These are phyloP conservation scores for Martes martes DNA, from an alignment of 2,113 vertebrate genomes.

Conservation along the genomic window DNA sequence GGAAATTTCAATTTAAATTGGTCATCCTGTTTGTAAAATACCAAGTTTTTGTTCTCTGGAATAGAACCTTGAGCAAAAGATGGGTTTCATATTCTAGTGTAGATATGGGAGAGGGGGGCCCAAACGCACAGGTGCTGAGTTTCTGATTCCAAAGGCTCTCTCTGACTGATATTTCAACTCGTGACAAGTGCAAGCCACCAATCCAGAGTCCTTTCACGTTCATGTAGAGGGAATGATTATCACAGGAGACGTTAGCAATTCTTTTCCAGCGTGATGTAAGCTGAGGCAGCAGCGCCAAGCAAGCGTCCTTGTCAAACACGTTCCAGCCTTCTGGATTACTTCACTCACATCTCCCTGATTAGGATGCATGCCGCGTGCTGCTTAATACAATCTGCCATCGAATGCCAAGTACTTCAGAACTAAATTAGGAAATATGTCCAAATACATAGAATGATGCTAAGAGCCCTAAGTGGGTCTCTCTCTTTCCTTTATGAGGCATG, in stretches of 20 bases:
- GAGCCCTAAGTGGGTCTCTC: constrained; percentile 44
- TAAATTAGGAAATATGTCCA: constrained; percentile 53
- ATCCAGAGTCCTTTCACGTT: constrained; percentile 71
- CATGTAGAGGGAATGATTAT: constrained; percentile 61
- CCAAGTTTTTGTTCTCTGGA: neutral
- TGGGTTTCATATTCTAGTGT: neutral
- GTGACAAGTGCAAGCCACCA: constrained; percentile 53
- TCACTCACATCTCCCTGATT: constrained; percentile 80
- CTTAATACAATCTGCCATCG: constrained; percentile 71
- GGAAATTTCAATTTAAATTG: neutral
- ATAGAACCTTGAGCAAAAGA: neutral
- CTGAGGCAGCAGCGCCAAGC: constrained; percentile 70
- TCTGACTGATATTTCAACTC: constrained; percentile 50
- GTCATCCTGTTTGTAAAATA: neutral
- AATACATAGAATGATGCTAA: neutral
- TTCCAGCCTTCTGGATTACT: constrained; percentile 79
- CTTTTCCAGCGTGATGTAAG: constrained; percentile 87
- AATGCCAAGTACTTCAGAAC: constrained; percentile 62
- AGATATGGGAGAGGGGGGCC: constrained; percentile 16
- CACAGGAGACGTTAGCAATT: constrained; percentile 78
- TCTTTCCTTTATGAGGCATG: constrained; percentile 44
- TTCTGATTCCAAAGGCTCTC: constrained; percentile 34
- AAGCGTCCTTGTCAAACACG: constrained; percentile 79
- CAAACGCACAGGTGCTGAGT: neutral
- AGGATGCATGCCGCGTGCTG: constrained; percentile 66